A percentile compares a stretch with the other conserved stretches of the same genome.
These are phyloP conservation scores for Jordanella pulchra DNA, from an alignment of 2,797 vertebrate genomes.

Conservation along the genomic window DNA sequence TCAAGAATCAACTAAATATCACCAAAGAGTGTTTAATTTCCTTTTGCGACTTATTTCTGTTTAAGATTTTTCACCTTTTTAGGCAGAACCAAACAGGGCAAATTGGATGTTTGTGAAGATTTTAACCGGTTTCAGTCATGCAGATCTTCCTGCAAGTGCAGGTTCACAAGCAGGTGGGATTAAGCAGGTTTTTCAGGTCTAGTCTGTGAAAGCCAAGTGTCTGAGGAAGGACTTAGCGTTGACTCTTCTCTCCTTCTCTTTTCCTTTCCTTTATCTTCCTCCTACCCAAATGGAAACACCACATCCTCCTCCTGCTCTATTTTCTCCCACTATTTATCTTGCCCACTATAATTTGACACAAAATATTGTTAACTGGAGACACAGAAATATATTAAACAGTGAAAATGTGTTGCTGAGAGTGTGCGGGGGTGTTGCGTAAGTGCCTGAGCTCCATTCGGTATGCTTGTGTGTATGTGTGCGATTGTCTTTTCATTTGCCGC, in stretches of 20 bases:
- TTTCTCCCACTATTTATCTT: constrained; percentile 78
- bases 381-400: constrained; percentile 77
- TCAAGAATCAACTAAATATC: constrained; percentile 27
- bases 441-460: constrained; percentile 34
- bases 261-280: constrained; percentile 16
- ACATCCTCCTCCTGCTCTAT: constrained; percentile 64
- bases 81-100: constrained; percentile 15
- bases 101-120: constrained; percentile 20
- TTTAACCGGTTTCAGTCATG: constrained; percentile 31
- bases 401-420: constrained; percentile 63
- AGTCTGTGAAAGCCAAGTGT: constrained; percentile 56
- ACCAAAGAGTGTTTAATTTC: constrained; percentile 54
- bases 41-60: constrained; percentile 49
- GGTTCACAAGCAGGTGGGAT: constrained; percentile 50
- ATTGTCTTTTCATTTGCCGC: constrained; percentile 55
- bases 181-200: constrained; percentile 61
- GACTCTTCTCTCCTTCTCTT: constrained; percentile 17
- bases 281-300: constrained; percentile 45
- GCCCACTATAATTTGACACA: constrained; percentile 78
- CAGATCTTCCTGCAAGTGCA: constrained; percentile 40
- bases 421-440: constrained; percentile 53
- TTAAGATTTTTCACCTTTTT: constrained; percentile 36
- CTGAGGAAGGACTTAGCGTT: constrained; percentile 48
- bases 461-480: constrained; percentile 25
- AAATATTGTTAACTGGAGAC: constrained; percentile 80